Conservation (phyloP, 2,888 invertebrate genomes). For the Tipula helvola region DNA sequence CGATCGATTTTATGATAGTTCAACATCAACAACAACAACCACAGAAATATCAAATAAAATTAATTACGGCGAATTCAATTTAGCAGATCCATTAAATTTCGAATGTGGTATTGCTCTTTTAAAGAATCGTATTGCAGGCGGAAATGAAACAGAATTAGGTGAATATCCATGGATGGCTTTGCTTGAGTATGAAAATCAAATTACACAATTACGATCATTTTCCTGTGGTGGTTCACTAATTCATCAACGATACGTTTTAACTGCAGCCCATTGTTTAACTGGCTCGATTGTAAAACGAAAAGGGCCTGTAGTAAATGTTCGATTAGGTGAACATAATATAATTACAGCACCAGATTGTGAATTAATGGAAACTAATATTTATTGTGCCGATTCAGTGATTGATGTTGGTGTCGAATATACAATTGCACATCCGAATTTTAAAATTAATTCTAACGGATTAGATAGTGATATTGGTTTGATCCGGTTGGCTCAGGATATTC, state of each 20-base stretch:
- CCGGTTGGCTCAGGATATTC: constrained; percentile 42
- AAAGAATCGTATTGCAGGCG: constrained; percentile 42
- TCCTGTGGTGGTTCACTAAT: background rate
- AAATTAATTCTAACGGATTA: constrained; percentile 41
- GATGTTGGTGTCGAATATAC: background rate
- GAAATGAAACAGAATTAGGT: constrained; percentile 44
- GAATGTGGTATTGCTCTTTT: constrained; percentile 37
- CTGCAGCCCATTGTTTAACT: background rate
- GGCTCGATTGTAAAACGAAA: background rate
- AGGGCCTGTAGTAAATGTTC: background rate
- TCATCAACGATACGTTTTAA: background rate
- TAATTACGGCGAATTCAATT: background rate
- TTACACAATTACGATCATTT: constrained; percentile 18
- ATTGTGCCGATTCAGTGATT: background rate
- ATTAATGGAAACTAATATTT: constrained; percentile 22
- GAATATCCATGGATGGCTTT: constrained; percentile 60
- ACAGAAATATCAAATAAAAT: background rate
- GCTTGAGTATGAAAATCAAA: constrained; percentile 48
- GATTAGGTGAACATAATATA: background rate
- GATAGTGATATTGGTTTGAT: constrained; percentile 60
- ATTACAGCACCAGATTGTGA: constrained; percentile 22
- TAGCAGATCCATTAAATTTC: background rate
- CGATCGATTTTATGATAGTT: background rate
- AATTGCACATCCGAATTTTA: constrained; percentile 33
- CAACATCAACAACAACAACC: background rate